Conservation (phyloP, 2,888 invertebrate species). For the Dione vanillae region DNA sequence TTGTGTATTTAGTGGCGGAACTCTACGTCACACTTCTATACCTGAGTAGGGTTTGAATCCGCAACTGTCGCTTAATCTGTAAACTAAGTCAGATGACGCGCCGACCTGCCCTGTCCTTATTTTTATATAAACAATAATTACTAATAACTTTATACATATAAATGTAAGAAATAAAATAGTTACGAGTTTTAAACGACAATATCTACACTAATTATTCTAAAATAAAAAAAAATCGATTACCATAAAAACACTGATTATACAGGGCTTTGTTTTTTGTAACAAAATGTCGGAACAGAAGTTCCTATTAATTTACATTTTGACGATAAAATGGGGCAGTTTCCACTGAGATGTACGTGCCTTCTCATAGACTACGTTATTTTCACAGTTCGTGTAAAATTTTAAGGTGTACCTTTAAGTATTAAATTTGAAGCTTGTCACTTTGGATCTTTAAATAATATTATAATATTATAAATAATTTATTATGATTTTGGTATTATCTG, state of each 20-base stretch:
- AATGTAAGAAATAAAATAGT: too few relatives aligned
- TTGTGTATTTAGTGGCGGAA: too few relatives aligned
- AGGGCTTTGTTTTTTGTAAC: conserved; percentile 39
- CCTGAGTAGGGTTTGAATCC: too few relatives aligned
- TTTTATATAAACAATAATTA: too few relatives aligned
- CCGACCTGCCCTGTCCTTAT: too few relatives aligned
- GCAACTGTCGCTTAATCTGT: too few relatives aligned
- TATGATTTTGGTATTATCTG: neutral
- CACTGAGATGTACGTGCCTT: conserved; percentile 39
- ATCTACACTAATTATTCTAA: conserved; percentile 25
- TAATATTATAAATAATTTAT: neutral
- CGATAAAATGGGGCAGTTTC: conserved; percentile 36
- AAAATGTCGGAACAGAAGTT: too few relatives aligned
- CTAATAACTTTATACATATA: too few relatives aligned
- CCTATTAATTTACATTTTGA: conserved; percentile 46
- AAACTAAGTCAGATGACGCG: too few relatives aligned
- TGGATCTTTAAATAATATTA: neutral
- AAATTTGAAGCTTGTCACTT: neutral
- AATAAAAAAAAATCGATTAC: conserved; percentile 22
- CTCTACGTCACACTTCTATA: too few relatives aligned
- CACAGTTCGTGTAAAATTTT: conserved; percentile 30
- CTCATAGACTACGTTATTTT: conserved; percentile 34
- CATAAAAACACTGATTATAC: conserved; percentile 37
- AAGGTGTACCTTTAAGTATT: neutral
- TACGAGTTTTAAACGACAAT: neutral